Evolutionary conservation across 2,113 vertebrate genomes (phyloP).

Genomic region (Cebus imitator): DNA sequence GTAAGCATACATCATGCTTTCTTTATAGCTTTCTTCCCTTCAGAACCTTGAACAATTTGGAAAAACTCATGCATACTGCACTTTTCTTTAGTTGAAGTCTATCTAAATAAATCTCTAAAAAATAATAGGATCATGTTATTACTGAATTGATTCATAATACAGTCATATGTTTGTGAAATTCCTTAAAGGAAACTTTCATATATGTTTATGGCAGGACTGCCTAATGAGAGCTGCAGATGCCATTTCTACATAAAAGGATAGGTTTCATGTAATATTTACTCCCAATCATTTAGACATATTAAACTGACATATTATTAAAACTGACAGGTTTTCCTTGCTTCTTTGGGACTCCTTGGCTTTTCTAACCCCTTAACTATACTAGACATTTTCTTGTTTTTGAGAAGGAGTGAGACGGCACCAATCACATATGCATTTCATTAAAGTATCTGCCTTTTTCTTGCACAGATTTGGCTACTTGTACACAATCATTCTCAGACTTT

Average conservation of each 20-base stretch:
- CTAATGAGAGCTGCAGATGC: not conserved
- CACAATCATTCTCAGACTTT: not conserved
- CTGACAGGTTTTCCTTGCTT: constrained; percentile 19
- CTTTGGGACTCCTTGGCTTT: not conserved
- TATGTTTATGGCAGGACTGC: not conserved
- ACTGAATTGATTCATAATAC: not conserved
- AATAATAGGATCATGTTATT: not conserved
- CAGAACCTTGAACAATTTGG: not conserved
- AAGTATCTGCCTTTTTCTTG: not conserved
- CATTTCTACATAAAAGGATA: not conserved
- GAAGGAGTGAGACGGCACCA: not conserved
- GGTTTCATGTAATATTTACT: not conserved
- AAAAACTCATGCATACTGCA: not conserved
- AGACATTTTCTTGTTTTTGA: not conserved
- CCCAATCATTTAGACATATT: not conserved
- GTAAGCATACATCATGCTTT: not conserved
- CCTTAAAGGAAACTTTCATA: not conserved
- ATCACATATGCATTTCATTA: not conserved
- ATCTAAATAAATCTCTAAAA: constrained; percentile 26
- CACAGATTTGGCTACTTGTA: not conserved
- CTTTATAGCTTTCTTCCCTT: not conserved
- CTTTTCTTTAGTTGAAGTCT: not conserved
- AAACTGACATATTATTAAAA: not conserved
- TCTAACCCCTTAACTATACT: not conserved
- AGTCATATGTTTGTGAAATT: not conserved